Conservation (phyloP, 2,888 invertebrate species). For the Drosophila monieri region DNA sequence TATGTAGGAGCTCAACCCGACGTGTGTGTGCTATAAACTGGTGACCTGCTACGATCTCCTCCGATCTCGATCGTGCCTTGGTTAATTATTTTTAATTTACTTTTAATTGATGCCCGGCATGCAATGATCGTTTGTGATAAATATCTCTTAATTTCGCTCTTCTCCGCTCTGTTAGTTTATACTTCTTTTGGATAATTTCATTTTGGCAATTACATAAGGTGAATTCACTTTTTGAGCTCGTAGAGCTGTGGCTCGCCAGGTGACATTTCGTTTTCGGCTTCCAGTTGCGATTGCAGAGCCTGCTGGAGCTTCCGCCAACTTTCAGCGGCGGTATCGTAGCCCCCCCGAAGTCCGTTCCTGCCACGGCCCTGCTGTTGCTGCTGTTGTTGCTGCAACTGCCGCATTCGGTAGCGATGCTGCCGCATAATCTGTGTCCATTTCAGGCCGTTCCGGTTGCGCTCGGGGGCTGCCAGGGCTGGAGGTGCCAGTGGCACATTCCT, state of each 20-base stretch:
- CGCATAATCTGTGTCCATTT: constrained; percentile 63
- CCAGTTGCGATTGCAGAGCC: constrained; percentile 21
- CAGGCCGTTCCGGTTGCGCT: constrained; percentile 31
- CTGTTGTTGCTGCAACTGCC: constrained; percentile 18
- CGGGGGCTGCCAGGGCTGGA: constrained; percentile 20
- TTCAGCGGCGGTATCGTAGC: constrained; percentile 62
- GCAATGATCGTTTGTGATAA: constrained; percentile 66
- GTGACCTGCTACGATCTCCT: constrained; percentile 11
- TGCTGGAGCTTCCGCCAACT: constrained; percentile 63
- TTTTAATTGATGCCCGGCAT: constrained; percentile 57
- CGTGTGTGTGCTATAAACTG: constrained; percentile 49
- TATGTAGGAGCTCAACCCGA: constrained; percentile 21
- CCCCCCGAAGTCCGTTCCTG: constrained; percentile 26
- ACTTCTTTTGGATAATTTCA: constrained; percentile 24
- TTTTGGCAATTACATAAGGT: constrained; percentile 24
- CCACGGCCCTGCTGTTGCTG: constrained; percentile 25
- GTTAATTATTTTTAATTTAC: constrained; percentile 21
- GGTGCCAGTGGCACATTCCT: constrained; percentile 35
- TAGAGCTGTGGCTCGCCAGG: constrained; percentile 33
- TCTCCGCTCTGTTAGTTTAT: constrained; percentile 22
- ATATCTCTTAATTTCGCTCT: constrained; percentile 62
- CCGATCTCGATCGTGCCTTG: constrained; percentile 1
- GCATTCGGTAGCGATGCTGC: constrained; percentile 52
- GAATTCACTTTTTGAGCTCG: constrained; percentile 64
- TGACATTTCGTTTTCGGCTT: constrained; percentile 22